These are phyloP conservation scores for Psittacula cyanocephala DNA, from an alignment of 2,113 vertebrate genomes.

Conservation along the genomic window DNA sequence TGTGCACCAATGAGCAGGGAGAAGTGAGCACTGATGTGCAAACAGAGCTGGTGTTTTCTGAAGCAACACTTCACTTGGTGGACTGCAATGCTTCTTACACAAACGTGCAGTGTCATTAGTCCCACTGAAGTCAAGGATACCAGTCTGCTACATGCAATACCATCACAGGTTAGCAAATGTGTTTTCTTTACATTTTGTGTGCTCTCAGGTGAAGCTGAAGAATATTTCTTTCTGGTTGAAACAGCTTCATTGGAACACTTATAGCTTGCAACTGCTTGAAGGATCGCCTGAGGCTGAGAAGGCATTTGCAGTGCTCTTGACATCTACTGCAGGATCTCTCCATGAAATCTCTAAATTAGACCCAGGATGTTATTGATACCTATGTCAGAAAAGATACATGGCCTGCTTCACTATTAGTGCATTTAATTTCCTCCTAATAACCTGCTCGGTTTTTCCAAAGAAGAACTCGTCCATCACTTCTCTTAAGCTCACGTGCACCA, in stretches of 20 bases:
- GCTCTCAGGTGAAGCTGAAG: background rate
- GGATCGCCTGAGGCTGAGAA: slow-evolving; percentile 28
- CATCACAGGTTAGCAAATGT: background rate
- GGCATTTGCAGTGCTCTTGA: background rate
- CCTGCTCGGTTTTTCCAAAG: background rate
- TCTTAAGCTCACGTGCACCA: accelerated
- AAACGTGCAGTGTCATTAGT: background rate
- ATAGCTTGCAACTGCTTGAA: slow-evolving; percentile 17
- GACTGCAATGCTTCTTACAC: background rate
- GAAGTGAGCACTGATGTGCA: background rate
- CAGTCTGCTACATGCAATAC: background rate
- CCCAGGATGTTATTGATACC: background rate
- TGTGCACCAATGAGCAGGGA: background rate
- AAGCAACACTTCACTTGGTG: background rate
- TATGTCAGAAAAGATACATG: background rate
- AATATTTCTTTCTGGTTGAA: background rate
- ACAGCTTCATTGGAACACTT: background rate
- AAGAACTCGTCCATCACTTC: background rate
- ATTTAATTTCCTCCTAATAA: background rate
- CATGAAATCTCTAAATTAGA: slow-evolving; percentile 22
- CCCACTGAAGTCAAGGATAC: background rate
- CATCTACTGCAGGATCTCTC: background rate
- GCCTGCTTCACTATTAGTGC: background rate
- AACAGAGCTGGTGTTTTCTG: background rate
- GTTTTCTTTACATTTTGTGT: background rate